Base-by-base conservation (phyloP, 2,113 vertebrate genomes). In the Eulemur rufifrons region DNA sequence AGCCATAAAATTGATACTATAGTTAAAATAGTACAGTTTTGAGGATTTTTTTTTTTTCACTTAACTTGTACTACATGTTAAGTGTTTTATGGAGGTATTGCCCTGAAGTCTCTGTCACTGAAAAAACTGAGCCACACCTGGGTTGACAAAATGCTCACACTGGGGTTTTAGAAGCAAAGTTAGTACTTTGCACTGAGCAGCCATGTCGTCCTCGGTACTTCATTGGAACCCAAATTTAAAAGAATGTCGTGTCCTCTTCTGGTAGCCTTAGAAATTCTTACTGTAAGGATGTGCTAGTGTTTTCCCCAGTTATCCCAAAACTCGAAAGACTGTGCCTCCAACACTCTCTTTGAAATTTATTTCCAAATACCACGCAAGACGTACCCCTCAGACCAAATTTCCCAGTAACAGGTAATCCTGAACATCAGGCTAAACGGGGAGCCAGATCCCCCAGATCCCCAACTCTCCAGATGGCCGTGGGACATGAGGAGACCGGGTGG, bases 401-500 rank as follows among this genome's bases (percentile, higher is more conserved):
- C 76, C 61, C 77, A 1, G 34, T 12, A 34, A 32, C 13, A 54
- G 42, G 37, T 52, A 29, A 27, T n/a, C 3, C 50, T 61, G 73
- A 66, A 32, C 21, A 8, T 32, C 32, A n/a, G 78, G 52, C 56
- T 20, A 17, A 27, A 29, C 47, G 8, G n/a, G 20, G 21, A 63
- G 15, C 74, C 4, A 13, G 20, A 37, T 18, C 20, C 82, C 68
- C 7, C 0, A 8, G 45, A 34, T 8, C 4, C 56, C 15, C 6
- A 0, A 8, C 6, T 37, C 8, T n/a, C 86, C 29, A 5, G 15
- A 8, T 1, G 54, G 37, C 71, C 8, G 0, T 0, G 12, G 23
- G 23, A 8, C 2, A 18, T 39, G 2, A n/a, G 39, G 1, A n/a
- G 61, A 39, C 14, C 56, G 52, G 11, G n/a, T 5, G 13, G 20